Evolutionary conservation across 2,888 invertebrate genomes (phyloP), one percentile per base, ranked within the genome.

Genomic region (Eristalinus sepulchralis): DNA sequence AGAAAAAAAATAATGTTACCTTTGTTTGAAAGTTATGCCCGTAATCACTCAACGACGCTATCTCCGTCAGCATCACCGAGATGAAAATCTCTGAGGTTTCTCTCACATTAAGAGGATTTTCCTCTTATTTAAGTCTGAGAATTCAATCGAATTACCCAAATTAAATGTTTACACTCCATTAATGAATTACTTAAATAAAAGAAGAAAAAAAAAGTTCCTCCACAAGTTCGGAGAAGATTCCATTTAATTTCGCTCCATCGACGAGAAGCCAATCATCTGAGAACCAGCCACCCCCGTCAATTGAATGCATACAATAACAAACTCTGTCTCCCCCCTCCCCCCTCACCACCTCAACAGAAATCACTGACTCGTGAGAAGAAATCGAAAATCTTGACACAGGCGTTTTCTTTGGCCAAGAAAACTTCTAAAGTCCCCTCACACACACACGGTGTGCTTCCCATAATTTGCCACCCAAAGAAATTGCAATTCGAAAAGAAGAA

Each of bases 131-230:
- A 72, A 60, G 55, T 47, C 55, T 75, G 36, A n/a, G 59, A 72
- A 66, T 63, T 76, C 75, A 76, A 81, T 84, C 67, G 81, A 84
- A 84, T 77, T 78, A 72, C 83, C 62, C 71, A 84, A 79, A 81
- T 81, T 72, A 76, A 84, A 84, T 84, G 81, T 81, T 84, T 81
- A 81, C 84, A 84, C 84, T 81, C 84, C 84, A 84, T 84, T 84
- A 84, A 76, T 53, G 59, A 83, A 83, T 83, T 83, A 79, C 47
- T 47, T 47, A 17, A 47, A 47, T 47, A 47, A 47, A 27, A 5
- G 5, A 27, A 27, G 63, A 80, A 80, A 5, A 27, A 27, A 27
- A 68, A 80, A 80, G 53, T 68, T 66, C 10, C 9, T 31, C 39
- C 20, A n/a, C 20, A 34, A 34, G 6, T 34, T 27, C 34, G 47